Evolutionary conservation across 2,113 vertebrate genomes (phyloP).

Genomic region (Emydocephalus ijimae): DNA sequence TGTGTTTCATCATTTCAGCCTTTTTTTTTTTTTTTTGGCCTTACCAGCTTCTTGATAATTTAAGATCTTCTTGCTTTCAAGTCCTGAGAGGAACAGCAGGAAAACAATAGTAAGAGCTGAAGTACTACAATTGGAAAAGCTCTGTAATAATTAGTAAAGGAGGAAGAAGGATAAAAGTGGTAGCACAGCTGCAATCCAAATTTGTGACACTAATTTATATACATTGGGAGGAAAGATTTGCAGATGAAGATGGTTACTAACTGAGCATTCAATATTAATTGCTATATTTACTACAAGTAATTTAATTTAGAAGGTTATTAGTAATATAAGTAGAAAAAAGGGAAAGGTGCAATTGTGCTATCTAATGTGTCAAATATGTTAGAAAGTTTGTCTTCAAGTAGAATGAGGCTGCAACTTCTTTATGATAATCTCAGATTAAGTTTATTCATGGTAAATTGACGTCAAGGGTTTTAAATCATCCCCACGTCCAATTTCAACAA

Average conservation of each 20-base stretch:
- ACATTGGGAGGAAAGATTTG: neutral
- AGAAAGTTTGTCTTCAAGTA: neutral
- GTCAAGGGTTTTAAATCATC: neutral
- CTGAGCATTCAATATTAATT: neutral
- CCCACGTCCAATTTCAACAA: neutral
- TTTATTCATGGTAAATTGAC: neutral
- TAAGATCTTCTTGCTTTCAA: neutral
- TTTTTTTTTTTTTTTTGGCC: neutral
- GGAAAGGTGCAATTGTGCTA: neutral
- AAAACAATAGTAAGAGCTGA: neutral
- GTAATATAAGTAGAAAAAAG: neutral
- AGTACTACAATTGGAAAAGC: neutral
- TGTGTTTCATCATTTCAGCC: neutral
- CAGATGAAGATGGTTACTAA: neutral
- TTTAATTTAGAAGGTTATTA: neutral
- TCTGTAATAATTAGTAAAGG: neutral
- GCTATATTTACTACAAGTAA: neutral
- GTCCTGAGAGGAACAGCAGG: neutral
- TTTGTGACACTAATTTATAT: neutral
- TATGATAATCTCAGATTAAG: neutral
- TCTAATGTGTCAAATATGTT: neutral
- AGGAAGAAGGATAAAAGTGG: neutral
- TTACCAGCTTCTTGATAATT: neutral
- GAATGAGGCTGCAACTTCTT: neutral
- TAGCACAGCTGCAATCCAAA: neutral